Evolutionary conservation across 1,140 invertebrate species (phyloP).

Genomic region (Branchinecta lynchi): DNA sequence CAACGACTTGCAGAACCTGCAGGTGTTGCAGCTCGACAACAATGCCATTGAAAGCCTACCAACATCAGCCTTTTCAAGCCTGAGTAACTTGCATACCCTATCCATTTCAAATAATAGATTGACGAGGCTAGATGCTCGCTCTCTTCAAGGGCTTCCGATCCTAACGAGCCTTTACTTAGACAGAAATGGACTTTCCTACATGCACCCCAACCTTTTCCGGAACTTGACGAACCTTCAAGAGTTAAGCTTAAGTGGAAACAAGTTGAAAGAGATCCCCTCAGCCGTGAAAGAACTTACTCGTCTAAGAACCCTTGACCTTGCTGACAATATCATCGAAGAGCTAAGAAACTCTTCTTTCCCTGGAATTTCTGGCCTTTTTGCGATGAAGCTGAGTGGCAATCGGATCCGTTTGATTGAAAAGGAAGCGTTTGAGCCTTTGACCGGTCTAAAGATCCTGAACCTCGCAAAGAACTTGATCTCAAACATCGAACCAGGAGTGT

Average conservation of each 20-base stretch:
- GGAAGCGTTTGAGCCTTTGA: slow-evolving; percentile 58
- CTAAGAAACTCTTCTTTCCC: slow-evolving; percentile 62
- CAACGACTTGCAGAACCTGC: slow-evolving; percentile 58
- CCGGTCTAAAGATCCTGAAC: slow-evolving; percentile 69
- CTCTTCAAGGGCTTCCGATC: slow-evolving; percentile 60
- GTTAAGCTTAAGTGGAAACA: slow-evolving; percentile 65
- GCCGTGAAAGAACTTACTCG: slow-evolving; percentile 56
- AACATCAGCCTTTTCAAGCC: slow-evolving; percentile 58
- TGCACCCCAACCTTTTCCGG: slow-evolving; percentile 61
- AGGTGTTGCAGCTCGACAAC: slow-evolving; percentile 61
- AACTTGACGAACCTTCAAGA: slow-evolving; percentile 62
- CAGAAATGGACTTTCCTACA: slow-evolving; percentile 54
- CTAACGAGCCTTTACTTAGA: slow-evolving; percentile 58
- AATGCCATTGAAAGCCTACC: slow-evolving; percentile 62
- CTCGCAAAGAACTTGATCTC: slow-evolving; percentile 67
- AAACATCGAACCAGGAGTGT: slow-evolving; percentile 60
- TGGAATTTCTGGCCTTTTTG: slow-evolving; percentile 60
- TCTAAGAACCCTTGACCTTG: slow-evolving; percentile 59
- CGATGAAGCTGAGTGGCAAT: slow-evolving; percentile 69
- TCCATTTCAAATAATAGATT: slow-evolving; percentile 62
- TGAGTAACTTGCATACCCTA: slow-evolving; percentile 66
- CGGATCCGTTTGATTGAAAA: slow-evolving; percentile 68
- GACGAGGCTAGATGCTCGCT: slow-evolving; percentile 52
- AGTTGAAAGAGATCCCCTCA: slow-evolving; percentile 50
- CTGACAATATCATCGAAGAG: slow-evolving; percentile 57